Percentiles rank a stretch among this genome's conserved stretches.
These are phyloP conservation scores for Bombus polaris DNA, from an alignment of 1,140 invertebrate genomes.

Conservation along the genomic window DNA sequence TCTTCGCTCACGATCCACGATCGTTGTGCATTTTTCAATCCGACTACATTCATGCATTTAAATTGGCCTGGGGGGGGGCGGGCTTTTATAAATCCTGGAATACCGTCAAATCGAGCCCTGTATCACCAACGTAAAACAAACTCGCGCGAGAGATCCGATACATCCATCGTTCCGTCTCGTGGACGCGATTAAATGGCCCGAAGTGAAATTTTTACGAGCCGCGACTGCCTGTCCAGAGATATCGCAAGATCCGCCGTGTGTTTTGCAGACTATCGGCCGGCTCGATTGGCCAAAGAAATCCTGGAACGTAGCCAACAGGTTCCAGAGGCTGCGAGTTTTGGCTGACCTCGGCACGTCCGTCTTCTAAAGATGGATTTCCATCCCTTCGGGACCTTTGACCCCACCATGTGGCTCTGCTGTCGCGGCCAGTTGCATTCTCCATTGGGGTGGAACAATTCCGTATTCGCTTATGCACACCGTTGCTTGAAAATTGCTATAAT, in stretches of 20 bases:
- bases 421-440: conserved; percentile 24
- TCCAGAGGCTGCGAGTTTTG: conserved; percentile 52
- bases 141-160: background rate
- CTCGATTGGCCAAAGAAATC: conserved; percentile 57
- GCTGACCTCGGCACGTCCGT: conserved; percentile 60
- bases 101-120: background rate
- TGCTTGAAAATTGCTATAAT: too few species aligned
- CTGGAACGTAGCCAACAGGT: conserved; percentile 57
- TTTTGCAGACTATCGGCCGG: conserved; percentile 58
- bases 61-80: background rate
- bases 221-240: background rate
- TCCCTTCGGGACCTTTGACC: conserved; percentile 40
- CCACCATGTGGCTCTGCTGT: background rate
- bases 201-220: conserved; percentile 18
- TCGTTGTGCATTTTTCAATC: conserved; percentile 7
- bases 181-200: conserved; percentile 3
- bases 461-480: background rate
- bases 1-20: background rate
- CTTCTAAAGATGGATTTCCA: conserved; percentile 59
- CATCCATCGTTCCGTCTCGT: background rate
- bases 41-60: conserved; percentile 27
- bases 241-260: conserved; percentile 23
- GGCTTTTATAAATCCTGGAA: conserved; percentile 27
- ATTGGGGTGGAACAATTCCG: background rate
- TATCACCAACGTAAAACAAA: background rate